Evolutionary conservation across 2,888 invertebrate genomes (phyloP).

Genomic region (Clusia tigrina): DNA sequence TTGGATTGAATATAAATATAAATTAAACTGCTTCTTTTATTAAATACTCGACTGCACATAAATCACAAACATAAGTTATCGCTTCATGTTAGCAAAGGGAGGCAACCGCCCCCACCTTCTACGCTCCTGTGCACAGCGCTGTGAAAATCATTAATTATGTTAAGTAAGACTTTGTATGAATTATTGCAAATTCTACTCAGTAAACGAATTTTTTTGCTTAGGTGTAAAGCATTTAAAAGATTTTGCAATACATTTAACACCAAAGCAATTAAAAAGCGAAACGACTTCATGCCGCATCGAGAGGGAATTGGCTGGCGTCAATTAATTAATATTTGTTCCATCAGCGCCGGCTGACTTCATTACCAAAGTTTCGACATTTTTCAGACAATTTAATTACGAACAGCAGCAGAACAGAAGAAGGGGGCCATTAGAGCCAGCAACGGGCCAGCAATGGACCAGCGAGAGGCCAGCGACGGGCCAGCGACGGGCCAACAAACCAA

Average conservation of each 20-base stretch:
- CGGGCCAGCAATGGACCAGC: not conserved
- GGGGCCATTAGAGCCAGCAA: not conserved
- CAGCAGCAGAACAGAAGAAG: not conserved
- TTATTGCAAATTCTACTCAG: no score
- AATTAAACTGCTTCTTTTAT: no score
- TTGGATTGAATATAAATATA: no score
- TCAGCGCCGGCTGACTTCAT: conserved; percentile 4
- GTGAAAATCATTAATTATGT: no score
- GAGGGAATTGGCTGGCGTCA: no score
- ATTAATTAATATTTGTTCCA: not conserved
- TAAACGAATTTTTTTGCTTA: no score
- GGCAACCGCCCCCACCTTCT: no score
- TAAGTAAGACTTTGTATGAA: no score
- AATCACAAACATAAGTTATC: no score
- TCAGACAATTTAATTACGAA: conserved; percentile 9
- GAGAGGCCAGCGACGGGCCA: not conserved
- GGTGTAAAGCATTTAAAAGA: not conserved
- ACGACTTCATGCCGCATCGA: not conserved
- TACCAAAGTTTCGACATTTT: conserved; percentile 6
- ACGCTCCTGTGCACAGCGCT: no score
- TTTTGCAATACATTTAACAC: not conserved
- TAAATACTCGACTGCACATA: no score
- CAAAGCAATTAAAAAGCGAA: not conserved
- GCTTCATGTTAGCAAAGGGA: no score
- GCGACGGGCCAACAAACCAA: not conserved